phyloP scores from a whole-genome alignment of 2,797 vertebrate species.

The Zalophus californianus region DNA sequence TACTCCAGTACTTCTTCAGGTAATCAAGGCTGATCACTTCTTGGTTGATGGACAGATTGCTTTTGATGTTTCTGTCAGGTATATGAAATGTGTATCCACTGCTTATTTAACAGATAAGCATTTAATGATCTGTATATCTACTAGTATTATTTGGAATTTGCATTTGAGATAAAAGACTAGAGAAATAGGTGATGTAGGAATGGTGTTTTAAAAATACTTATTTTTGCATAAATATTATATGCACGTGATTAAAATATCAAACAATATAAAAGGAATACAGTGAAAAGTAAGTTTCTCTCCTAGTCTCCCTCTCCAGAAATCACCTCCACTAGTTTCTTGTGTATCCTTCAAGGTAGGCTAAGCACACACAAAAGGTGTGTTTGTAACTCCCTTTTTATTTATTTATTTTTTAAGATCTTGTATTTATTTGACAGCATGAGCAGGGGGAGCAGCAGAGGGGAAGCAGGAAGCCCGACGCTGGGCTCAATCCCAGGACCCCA shows the following conservation, averaged over 20 bases:
- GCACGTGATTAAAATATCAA: not conserved
- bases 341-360: not conserved
- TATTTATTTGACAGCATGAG: too few species aligned
- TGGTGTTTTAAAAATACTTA: not conserved
- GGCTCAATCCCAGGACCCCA: too few species aligned
- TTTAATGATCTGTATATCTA: not conserved
- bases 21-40: not conserved
- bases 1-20: not conserved
- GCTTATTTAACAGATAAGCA: not conserved
- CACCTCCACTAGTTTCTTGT: not conserved
- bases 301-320: not conserved
- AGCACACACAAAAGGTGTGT: not conserved
- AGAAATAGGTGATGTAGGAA: not conserved
- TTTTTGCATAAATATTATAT: not conserved
- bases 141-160: not conserved
- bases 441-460: too few species aligned
- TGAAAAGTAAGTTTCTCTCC: not conserved
- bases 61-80: not conserved
- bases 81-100: not conserved
- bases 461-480: too few species aligned
- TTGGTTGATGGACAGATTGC: not conserved
- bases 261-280: not conserved
- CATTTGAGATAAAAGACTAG: constrained; percentile 27
- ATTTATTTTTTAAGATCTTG: too few species aligned
- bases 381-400: not conserved